A percentile compares a stretch with the other conserved stretches of the same genome.
Evolutionary conservation across 2,113 vertebrate species (phyloP).

Genomic region (Ivindomyrus marchei): DNA sequence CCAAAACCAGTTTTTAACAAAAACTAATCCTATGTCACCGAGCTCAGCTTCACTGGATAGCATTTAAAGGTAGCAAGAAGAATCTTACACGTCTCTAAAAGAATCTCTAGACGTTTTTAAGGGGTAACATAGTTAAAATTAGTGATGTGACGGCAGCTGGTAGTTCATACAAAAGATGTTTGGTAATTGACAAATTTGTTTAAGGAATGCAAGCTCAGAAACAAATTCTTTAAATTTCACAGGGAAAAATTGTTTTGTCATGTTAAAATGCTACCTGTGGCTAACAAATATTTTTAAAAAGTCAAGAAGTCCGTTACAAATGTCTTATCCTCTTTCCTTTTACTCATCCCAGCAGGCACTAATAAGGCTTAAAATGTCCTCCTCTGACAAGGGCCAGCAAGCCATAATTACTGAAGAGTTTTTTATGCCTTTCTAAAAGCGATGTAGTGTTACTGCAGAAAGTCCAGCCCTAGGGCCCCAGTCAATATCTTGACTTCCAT

Average conservation of each 20-base stretch:
- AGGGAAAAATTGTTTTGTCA: neutral
- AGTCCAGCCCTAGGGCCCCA: neutral
- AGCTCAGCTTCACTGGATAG: neutral
- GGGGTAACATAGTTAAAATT: neutral
- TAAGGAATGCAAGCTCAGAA: neutral
- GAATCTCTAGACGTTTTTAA: neutral
- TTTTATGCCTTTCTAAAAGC: neutral
- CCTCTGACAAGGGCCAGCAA: neutral
- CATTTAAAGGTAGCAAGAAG: neutral
- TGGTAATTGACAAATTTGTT: neutral
- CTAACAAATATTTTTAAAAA: neutral
- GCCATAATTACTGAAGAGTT: neutral
- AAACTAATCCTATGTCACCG: neutral
- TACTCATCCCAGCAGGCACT: neutral
- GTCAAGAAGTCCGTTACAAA: neutral
- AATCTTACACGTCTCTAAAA: neutral
- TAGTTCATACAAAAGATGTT: neutral
- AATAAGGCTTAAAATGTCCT: neutral
- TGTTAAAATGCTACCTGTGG: neutral
- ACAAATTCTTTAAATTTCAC: neutral
- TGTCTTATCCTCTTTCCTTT: neutral
- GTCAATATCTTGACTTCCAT: neutral
- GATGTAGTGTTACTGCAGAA: neutral
- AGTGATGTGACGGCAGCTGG: neutral
- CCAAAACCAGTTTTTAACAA: neutral